A percentile compares a stretch with the other conserved stretches of the same genome.
phyloP scores from a whole-genome alignment of 2,113 vertebrate species.

The Ptyas mucosa region DNA sequence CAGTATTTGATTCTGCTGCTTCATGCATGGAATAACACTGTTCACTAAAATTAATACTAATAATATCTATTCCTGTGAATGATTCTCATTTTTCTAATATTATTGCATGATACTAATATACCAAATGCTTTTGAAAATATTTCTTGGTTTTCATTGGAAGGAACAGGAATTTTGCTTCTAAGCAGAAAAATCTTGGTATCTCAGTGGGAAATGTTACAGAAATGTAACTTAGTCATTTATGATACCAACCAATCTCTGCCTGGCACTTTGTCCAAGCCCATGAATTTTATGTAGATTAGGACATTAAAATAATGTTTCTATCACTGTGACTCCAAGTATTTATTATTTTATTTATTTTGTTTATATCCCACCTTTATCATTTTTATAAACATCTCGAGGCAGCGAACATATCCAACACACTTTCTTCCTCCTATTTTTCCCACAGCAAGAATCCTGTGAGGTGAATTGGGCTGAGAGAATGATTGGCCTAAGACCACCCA shows the following conservation, averaged over 20 bases:
- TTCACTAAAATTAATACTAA: slow-evolving; percentile 4
- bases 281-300: not conserved
- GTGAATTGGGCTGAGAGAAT: no score
- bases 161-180: not conserved
- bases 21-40: not conserved
- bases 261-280: not conserved
- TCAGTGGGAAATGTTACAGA: not conserved
- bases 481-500: no score
- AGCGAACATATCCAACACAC: not conserved
- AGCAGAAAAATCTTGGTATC: not conserved
- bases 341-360: not conserved
- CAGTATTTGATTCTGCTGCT: not conserved
- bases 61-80: not conserved
- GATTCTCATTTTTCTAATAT: not conserved
- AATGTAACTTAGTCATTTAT: not conserved
- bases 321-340: not conserved
- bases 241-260: not conserved
- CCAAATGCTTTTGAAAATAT: not conserved
- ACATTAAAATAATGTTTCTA: not conserved
- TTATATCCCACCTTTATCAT: not conserved
- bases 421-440: no score
- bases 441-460: no score
- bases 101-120: not conserved
- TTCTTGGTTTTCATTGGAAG: not conserved
- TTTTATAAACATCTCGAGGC: not conserved